Base-by-base conservation (phyloP, 1,140 invertebrate genomes). In the Formica exsecta region DNA sequence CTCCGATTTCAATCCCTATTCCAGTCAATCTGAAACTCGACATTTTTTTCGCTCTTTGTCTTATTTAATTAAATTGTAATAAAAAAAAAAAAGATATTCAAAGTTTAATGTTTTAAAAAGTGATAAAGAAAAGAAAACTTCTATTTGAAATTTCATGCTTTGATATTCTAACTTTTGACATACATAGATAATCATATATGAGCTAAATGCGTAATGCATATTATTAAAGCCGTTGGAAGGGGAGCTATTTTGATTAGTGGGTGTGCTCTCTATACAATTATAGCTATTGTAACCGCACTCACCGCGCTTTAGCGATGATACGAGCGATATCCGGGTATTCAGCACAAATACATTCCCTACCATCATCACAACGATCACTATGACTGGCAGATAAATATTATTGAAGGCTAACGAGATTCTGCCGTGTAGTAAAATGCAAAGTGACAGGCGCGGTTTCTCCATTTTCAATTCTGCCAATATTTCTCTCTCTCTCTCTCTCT, bases 301-400 rank as follows among this genome's bases (percentile, higher is more conserved):
- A 51, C 36, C 62, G 54, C 36, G 70, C 79, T 83, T 74, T 25
- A 73, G 38, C 36, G 79, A 83, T 83, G 68, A 83, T 83, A 74
- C 54, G 38, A 61, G 32, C 79, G 68, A 44, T 61, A 61, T 41
- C 74, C 68, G 25, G 54, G 68, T 54, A 44, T 73, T 25, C 77
- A 36, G 68, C 54, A 32, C 57, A 83, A 83, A 74, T 62, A 83
- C 68, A 36, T 74, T 73, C 38, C 25, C 79, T 48, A 41, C 79
- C 79, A 61, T 57, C 68, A 74, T 61, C 79, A 29, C 32, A 73
- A 54, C 79, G 79, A 83, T 73, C 79, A 16, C 79, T 62, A 62
- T 74, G 79, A 83, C 79, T 83, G 68, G 68, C 79, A 74, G 79
- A 83, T 83, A 83, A 83, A 83, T 83, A 83, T 83, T 83, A 74